phyloP scores from a whole-genome alignment of 2,113 vertebrate genomes.

The Calypte anna region DNA sequence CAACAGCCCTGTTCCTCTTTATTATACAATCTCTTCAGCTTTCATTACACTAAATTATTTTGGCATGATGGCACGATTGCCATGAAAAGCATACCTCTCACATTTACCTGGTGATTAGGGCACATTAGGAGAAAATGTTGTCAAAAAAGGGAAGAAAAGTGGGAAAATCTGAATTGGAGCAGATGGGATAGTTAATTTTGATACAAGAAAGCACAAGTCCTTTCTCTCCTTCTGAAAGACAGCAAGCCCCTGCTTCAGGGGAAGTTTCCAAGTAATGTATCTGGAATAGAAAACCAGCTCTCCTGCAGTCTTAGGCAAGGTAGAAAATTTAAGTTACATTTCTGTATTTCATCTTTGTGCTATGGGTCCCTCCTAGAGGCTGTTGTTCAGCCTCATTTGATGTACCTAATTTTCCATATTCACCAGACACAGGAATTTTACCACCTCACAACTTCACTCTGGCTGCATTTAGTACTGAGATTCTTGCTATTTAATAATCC shows the following conservation, averaged over 20 bases:
- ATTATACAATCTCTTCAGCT: not conserved
- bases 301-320: not conserved
- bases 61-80: not conserved
- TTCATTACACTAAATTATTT: constrained; percentile 7
- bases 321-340: not conserved
- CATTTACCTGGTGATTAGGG: not conserved
- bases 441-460: not conserved
- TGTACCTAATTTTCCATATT: not conserved
- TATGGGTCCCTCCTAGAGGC: not conserved
- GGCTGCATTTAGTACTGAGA: not conserved
- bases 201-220: not conserved
- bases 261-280: not conserved
- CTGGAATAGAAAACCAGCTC: not conserved
- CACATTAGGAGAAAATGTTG: not conserved
- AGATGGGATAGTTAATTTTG: not conserved
- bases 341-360: not conserved
- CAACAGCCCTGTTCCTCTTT: not conserved
- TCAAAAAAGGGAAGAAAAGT: not conserved
- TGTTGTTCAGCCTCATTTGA: not conserved
- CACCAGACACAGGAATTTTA: not conserved
- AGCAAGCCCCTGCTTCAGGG: not conserved
- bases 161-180: not conserved
- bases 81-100: not conserved
- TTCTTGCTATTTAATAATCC: not conserved
- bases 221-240: not conserved